Base-by-base conservation (phyloP, 2,888 invertebrate genomes). In the Pocota personata region DNA sequence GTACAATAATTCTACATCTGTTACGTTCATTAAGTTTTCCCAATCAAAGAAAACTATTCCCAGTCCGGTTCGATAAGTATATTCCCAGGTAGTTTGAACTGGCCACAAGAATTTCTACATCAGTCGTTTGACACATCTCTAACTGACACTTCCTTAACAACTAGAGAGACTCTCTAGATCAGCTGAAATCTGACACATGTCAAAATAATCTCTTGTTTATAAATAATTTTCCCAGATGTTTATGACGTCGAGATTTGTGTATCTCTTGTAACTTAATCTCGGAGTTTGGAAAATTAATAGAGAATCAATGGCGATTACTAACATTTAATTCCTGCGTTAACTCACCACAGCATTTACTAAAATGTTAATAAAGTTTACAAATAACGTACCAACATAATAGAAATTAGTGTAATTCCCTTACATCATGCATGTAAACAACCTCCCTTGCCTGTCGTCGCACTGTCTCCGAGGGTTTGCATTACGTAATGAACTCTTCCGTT, bases 391-490 rank as follows among this genome's bases (percentile, higher is more conserved):
- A 32, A n/a, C 35, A 30, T 21, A 55, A 14, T 7, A 50, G 8
- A 40, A 71, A 57, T 32, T 16, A 46, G 48, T 71, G 57, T 40
- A 19, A 64, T 24, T 64, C 8, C 12, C 21, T 21, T 16, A 12
- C n/a, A 66, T 6, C 14, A 82, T 82, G 82, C 40, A 77, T 82
- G 82, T 77, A 82, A 82, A 77, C 71, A 82, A 71, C 40, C 50
- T 76, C 1, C 21, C 24, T 48, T 43, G 48, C 19, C 24, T 76
- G n/a, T 19, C 30, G 14, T 40, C 30, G 24, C 14, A 35, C 14
- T 21, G 3, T 32, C n/a, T 46, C 27, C 8, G 27, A 4, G 30
- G 40, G 35, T 24, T 35, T 24, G 5, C 10, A 43, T 82, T 82
- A 77, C 71, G 64, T 71, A 82, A 82, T 4, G 24, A 35, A 24